A percentile compares a stretch with the other conserved stretches of the same genome.
These are phyloP conservation scores for Papilio aristodemus DNA, from an alignment of 1,140 invertebrate genomes.

Conservation along the genomic window DNA sequence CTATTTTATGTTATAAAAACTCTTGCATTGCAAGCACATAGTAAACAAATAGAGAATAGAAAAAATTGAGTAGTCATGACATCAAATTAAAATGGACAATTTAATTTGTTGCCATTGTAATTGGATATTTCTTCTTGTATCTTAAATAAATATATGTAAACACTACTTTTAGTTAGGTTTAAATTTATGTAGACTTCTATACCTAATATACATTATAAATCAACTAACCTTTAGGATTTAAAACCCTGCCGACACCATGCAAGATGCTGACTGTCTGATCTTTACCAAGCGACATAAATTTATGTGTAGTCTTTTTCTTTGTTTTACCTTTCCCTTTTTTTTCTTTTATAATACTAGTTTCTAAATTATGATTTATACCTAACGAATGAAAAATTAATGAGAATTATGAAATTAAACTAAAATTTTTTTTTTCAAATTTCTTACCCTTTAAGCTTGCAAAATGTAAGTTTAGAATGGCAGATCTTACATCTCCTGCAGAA, in stretches of 20 bases:
- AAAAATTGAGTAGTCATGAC: no score
- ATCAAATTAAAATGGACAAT: no score
- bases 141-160: no score
- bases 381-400: slow-evolving; percentile 30
- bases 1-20: no score
- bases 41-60: no score
- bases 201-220: neutral
- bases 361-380: slow-evolving; percentile 62
- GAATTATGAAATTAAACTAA: slow-evolving; percentile 17
- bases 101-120: no score
- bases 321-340: slow-evolving; percentile 64
- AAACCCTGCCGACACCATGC: slow-evolving; percentile 87
- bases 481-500: slow-evolving; percentile 86
- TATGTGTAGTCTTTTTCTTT: slow-evolving; percentile 69
- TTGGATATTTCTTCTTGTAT: no score
- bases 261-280: slow-evolving; percentile 86
- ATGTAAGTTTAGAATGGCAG: slow-evolving; percentile 86
- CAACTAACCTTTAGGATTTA: slow-evolving; percentile 86
- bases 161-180: no score
- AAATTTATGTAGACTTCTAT: no score
- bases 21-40: no score
- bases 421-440: neutral
- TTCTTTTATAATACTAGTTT: slow-evolving; percentile 58
- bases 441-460: slow-evolving; percentile 85
- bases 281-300: slow-evolving; percentile 81